phyloP scores from a whole-genome alignment of 2,113 vertebrate species.

The Microcebus griseorufus region DNA sequence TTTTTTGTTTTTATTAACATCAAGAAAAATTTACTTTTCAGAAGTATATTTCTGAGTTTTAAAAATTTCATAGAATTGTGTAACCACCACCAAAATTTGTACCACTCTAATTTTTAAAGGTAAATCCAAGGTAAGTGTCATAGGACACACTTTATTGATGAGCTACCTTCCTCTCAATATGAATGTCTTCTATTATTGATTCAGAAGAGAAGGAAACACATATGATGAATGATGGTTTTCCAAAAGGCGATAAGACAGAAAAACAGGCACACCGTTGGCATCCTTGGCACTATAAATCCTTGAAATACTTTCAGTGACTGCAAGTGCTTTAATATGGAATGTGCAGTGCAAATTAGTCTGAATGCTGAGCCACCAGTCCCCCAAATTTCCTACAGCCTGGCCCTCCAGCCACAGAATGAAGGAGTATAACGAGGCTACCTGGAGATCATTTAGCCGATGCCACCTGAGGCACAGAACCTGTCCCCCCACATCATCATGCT shows the following conservation, averaged over 20 bases:
- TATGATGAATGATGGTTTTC: not conserved
- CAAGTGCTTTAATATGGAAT: not conserved
- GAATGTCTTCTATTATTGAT: not conserved
- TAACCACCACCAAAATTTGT: not conserved
- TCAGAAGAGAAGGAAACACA: not conserved
- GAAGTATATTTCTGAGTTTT: not conserved
- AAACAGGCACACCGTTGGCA: accelerated
- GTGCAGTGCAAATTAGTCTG: not conserved
- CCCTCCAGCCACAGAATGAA: not conserved
- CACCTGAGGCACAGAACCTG: not conserved
- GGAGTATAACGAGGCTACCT: not conserved
- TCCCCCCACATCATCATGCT: no score
- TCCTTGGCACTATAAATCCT: not conserved
- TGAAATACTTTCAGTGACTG: not conserved
- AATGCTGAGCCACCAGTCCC: accelerated
- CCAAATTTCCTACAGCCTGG: not conserved
- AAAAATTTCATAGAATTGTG: not conserved
- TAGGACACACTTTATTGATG: not conserved
- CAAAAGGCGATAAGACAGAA: not conserved
- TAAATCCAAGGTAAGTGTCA: not conserved
- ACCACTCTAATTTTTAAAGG: not conserved
- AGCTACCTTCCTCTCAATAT: not conserved
- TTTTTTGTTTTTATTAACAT: not conserved
- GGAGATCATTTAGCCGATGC: accelerated
- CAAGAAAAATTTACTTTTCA: not conserved